Conservation (phyloP, 2,113 vertebrate species). For the Spea multiplicata region DNA sequence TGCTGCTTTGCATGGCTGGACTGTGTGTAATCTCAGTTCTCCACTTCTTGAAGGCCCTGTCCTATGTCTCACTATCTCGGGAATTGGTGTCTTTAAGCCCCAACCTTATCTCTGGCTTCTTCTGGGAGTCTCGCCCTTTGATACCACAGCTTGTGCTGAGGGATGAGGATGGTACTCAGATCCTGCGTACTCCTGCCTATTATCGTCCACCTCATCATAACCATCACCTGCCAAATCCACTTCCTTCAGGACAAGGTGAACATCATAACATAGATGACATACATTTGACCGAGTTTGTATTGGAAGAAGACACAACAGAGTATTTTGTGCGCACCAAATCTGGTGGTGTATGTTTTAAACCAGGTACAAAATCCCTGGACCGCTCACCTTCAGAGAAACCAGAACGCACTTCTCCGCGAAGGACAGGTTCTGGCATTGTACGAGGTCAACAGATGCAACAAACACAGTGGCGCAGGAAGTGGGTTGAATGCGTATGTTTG, state of each 20-base stretch:
- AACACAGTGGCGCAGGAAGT: constrained; percentile 71
- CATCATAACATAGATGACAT: constrained; percentile 58
- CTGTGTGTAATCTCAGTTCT: constrained; percentile 98
- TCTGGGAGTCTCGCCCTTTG: constrained; percentile 86
- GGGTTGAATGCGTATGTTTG: constrained; percentile 91
- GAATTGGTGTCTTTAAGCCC: constrained; percentile 94
- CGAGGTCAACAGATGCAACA: constrained; percentile 3
- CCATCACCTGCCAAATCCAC: constrained; percentile 56
- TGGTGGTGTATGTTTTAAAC: constrained; percentile 87
- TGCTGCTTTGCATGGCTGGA: constrained; percentile 95
- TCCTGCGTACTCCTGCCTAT: constrained; percentile 67
- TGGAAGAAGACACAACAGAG: constrained; percentile 75
- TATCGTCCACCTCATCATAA: constrained; percentile 66
- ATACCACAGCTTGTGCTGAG: constrained; percentile 77
- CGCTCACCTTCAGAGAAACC: constrained; percentile 58
- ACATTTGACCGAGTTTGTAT: constrained; percentile 71
- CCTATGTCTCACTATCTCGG: constrained; percentile 92
- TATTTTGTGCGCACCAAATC: constrained; percentile 92
- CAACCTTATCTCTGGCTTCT: constrained; percentile 94
- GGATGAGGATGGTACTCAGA: constrained; percentile 68
- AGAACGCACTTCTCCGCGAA: constrained; percentile 3
- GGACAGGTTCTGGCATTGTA: not conserved
- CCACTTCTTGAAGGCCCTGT: constrained; percentile 97
- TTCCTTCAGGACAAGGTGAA: constrained; percentile 15
- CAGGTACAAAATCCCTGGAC: constrained; percentile 85